Evolutionary conservation across 2,113 vertebrate species (phyloP).

Genomic region (Archocentrus centrarchus): DNA sequence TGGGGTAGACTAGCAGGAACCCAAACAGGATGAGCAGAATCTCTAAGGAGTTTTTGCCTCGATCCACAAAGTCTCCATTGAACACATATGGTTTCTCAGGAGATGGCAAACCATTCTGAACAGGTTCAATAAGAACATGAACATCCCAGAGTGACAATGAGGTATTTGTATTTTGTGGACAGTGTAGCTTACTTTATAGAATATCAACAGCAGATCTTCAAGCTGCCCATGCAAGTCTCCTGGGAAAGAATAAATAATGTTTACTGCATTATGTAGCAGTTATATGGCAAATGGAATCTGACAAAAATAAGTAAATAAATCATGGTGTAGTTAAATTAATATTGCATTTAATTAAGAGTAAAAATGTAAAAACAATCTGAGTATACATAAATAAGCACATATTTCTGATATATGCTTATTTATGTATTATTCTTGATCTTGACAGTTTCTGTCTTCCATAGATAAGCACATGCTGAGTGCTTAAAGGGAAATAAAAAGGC

Average conservation of each 20-base stretch:
- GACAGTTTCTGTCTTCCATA: neutral
- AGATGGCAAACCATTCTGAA: conserved; percentile 92
- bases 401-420: neutral
- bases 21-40: conserved; percentile 90
- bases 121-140: neutral
- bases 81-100: conserved; percentile 90
- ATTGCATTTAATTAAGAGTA: neutral
- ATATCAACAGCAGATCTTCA: conserved; percentile 90
- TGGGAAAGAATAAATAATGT: conserved; percentile 54
- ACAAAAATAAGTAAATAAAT: neutral
- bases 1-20: conserved; percentile 92
- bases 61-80: conserved; percentile 94
- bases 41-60: conserved; percentile 91
- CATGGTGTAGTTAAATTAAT: neutral
- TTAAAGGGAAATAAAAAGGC: neutral
- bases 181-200: conserved; percentile 83
- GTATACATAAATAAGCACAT: neutral
- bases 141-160: neutral
- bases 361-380: neutral
- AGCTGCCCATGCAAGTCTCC: conserved; percentile 94
- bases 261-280: neutral
- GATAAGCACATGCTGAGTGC: neutral
- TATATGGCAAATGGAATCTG: neutral
- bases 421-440: neutral
- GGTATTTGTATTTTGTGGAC: conserved; percentile 18